A percentile compares a stretch with the other conserved stretches of the same genome.
Conservation (phyloP, 2,113 vertebrate species). For the Triplophysa dalaica region DNA sequence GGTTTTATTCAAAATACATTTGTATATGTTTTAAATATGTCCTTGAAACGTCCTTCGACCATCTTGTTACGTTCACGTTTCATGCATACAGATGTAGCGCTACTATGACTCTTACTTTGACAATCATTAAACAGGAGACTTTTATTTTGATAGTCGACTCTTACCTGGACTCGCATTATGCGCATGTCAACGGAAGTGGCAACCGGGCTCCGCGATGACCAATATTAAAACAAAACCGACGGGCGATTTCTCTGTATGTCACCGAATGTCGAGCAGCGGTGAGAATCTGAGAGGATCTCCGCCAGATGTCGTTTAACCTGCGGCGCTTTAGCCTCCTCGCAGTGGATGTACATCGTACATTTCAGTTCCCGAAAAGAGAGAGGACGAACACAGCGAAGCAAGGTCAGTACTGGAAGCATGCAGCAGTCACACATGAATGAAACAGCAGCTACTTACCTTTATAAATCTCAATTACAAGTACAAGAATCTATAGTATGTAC, state of each 20-base stretch:
- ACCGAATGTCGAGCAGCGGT: not conserved
- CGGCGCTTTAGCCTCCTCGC: slow-evolving; percentile 42
- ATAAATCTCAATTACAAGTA: not conserved
- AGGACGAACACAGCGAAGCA: slow-evolving; percentile 64
- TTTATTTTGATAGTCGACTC: slow-evolving; percentile 10
- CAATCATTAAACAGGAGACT: slow-evolving; percentile 7
- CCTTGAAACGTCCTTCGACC: too few relatives aligned
- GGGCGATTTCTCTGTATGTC: not conserved
- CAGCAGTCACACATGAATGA: slow-evolving; percentile 33
- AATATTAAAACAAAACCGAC: slow-evolving; percentile 20
- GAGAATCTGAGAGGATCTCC: not conserved
- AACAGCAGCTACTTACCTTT: not conserved
- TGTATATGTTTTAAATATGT: too few relatives aligned
- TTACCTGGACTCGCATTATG: not conserved
- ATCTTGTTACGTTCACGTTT: too few relatives aligned
- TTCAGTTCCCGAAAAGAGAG: slow-evolving; percentile 45
- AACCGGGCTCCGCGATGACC: slow-evolving; percentile 29
- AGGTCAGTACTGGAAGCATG: slow-evolving; percentile 70
- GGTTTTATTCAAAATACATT: not conserved
- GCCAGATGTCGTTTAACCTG: slow-evolving; percentile 50
- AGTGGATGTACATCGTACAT: slow-evolving; percentile 47
- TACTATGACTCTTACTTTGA: not conserved
- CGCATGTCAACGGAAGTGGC: slow-evolving; percentile 44
- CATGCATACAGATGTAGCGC: too few relatives aligned
- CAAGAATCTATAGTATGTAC: not conserved